Evolutionary conservation across 2,113 vertebrate species (phyloP).

Genomic region (Mionectes macconnelli): DNA sequence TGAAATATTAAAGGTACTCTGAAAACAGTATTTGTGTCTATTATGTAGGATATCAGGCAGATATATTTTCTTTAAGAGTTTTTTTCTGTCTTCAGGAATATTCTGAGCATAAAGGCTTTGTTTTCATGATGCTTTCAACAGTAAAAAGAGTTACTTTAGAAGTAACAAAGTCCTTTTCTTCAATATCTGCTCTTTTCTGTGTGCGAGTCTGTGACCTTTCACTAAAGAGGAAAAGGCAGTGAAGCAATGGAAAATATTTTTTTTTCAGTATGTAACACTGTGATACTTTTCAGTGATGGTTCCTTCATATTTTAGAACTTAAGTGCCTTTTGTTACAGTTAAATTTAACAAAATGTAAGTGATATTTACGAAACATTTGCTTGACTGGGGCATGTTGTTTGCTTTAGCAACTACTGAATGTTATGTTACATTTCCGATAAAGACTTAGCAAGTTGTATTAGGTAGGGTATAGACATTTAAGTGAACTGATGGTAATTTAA

Average conservation of each 20-base stretch:
- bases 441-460: background rate
- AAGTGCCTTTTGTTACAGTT: background rate
- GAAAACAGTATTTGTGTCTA: background rate
- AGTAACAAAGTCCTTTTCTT: conserved; percentile 43
- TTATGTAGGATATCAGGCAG: background rate
- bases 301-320: background rate
- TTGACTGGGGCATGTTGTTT: background rate
- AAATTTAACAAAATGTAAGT: background rate
- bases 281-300: background rate
- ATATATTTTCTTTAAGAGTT: background rate
- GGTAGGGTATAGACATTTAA: background rate
- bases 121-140: background rate
- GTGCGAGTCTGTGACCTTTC: background rate
- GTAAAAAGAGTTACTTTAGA: background rate
- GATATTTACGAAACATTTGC: background rate
- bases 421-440: background rate
- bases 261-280: background rate
- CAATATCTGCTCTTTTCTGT: background rate
- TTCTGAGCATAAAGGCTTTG: background rate
- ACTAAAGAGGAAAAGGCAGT: conserved; percentile 23
- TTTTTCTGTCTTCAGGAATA: background rate
- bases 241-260: conserved; percentile 38
- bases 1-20: background rate
- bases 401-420: background rate
- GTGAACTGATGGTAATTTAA: background rate